Conservation (phyloP, 92 coral and sea anemone genomes). For the Porites cylindrica region DNA sequence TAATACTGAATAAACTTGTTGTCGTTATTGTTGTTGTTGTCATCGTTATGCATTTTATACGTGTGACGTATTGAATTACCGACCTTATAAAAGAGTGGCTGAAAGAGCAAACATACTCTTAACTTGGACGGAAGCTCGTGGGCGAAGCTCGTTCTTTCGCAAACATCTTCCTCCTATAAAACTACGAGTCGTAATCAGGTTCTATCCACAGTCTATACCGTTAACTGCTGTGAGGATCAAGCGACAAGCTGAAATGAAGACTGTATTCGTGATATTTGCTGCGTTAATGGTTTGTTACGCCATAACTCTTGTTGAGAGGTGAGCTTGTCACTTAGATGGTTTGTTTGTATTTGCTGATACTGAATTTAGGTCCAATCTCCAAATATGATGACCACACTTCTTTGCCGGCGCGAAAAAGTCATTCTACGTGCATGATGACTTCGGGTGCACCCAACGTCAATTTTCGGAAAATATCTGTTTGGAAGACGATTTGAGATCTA, state of each 20-base stretch:
- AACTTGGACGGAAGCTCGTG: constrained; percentile 21
- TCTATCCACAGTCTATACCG: background rate
- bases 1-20: no score
- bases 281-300: background rate
- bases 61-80: no score
- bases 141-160: constrained; percentile 21
- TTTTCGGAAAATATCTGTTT: no score
- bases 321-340: background rate
- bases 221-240: background rate
- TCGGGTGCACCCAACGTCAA: no score
- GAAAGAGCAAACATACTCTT: background rate
- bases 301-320: constrained; percentile 22
- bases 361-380: background rate
- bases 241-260: constrained; percentile 2
- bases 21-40: no score
- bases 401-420: no score
- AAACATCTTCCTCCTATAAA: background rate
- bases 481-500: no score
- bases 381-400: background rate
- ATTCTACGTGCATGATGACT: no score
- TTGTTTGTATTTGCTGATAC: no score
- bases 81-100: no score
- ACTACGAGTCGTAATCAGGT: background rate
- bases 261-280: background rate
- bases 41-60: no score